Evolutionary conservation across 2,113 vertebrate species (phyloP).

Genomic region (Zosterops hypoxanthus): DNA sequence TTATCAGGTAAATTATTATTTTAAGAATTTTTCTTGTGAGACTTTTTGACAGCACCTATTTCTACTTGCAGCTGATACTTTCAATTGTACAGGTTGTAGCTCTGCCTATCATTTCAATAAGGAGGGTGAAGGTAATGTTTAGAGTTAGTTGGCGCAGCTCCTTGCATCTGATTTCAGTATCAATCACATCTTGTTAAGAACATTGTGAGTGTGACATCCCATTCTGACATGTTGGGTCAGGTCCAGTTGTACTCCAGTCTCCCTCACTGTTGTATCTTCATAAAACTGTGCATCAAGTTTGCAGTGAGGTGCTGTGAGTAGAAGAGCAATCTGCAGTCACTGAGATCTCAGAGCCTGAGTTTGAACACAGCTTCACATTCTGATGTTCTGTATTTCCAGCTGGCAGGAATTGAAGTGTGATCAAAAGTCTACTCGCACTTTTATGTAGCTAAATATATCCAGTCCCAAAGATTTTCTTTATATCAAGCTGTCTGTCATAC

Average conservation of each 20-base stretch:
- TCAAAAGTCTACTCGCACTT: slow-evolving; percentile 25
- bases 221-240: not conserved
- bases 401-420: slow-evolving; percentile 44
- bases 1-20: slow-evolving; percentile 88
- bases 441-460: slow-evolving; percentile 45
- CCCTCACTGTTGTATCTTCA: not conserved
- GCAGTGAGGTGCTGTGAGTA: not conserved
- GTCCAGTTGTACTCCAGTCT: not conserved
- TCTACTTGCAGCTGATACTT: not conserved
- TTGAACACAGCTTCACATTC: slow-evolving; percentile 11
- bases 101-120: not conserved
- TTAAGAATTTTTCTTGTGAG: not conserved
- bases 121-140: not conserved
- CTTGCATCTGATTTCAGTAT: not conserved
- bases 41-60: not conserved
- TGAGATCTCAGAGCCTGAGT: not conserved
- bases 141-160: not conserved
- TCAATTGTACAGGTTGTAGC: not conserved
- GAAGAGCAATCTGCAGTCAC: not conserved
- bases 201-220: not conserved
- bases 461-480: slow-evolving; percentile 3
- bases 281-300: not conserved
- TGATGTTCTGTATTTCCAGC: slow-evolving; percentile 40
- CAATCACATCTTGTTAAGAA: not conserved
- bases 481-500: not conserved